Base-by-base conservation (phyloP, 2,888 invertebrate genomes). In the Polylopha cassiicola region DNA sequence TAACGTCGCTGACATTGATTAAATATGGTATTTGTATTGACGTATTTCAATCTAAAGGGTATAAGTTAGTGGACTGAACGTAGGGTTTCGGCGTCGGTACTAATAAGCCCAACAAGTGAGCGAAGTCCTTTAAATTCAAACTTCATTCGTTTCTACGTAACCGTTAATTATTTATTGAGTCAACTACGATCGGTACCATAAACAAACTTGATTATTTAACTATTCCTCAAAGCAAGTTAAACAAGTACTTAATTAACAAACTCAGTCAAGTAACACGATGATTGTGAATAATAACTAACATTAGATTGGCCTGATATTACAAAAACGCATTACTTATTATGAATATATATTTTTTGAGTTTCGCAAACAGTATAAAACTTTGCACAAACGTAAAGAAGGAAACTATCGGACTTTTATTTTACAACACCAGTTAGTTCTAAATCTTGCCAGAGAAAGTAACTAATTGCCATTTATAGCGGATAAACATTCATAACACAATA, bases 401-500 rank as follows among this genome's bases (percentile, higher is more conserved):
- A 16, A 10, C 14, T 26, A 8, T 14, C 33, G 41, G 39, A 44
- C 28, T 30, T 36, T 27, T 37, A 34, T 37, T 31, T 57, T 50
- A 53, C 57, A 55, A 53, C 58, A 45, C 51, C 44, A 44, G 47
- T 46, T 53, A 53, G 56, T 60, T 45, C 43, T 48, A 55, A 58
- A 54, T 46, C 39, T 54, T 52, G 56, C 44, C 43, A 54, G 65
- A 61, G 70, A 73, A 71, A 72, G 69, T 70, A 48, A 59, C 64
- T 72, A 72, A 73, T 72, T 68, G 65, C 49, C 47, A 48, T 50
- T 61, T 55, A 54, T 50, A 53, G 52, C 55, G 53, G 56, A 62
- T 62, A 59, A 61, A 58, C 56, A 58, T 53, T 58, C 53, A 56
- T 57, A 50, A 64, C 57, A 61, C 60, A 63, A 65, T 48, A 50